Conservation (phyloP, 2,888 invertebrate genomes). For the Oscheius sp. region DNA sequence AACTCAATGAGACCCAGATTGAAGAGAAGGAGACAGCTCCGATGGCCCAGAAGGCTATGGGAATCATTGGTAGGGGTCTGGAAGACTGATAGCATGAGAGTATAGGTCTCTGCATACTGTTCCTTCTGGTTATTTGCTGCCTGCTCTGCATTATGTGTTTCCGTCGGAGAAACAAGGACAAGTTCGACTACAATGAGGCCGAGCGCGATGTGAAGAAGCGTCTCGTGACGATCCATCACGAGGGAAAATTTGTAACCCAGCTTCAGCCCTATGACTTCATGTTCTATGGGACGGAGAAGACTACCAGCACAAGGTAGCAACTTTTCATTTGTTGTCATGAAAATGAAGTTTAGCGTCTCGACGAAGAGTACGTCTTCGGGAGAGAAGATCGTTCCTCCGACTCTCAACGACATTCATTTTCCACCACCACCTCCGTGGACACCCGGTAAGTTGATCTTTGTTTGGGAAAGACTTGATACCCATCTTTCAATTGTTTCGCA, state of each 20-base stretch:
- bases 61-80: slow-evolving; percentile 17
- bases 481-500: neutral
- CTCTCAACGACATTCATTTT: slow-evolving; percentile 65
- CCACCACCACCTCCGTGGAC: slow-evolving; percentile 62
- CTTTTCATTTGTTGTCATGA: neutral
- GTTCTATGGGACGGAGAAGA: slow-evolving; percentile 36
- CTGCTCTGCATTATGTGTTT: slow-evolving; percentile 17
- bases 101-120: slow-evolving; percentile 29
- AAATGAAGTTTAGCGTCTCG: slow-evolving; percentile 41
- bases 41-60: neutral
- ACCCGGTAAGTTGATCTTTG: neutral
- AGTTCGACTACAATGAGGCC: slow-evolving; percentile 2
- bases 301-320: slow-evolving; percentile 38
- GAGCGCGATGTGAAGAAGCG: slow-evolving; percentile 20
- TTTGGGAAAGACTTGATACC: neutral
- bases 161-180: slow-evolving; percentile 21
- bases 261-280: slow-evolving; percentile 39
- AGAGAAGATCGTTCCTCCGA: slow-evolving; percentile 44
- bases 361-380: slow-evolving; percentile 49
- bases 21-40: neutral
- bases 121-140: slow-evolving; percentile 10
- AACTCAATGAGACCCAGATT: neutral
- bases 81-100: neutral
- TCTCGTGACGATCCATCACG: slow-evolving; percentile 54
- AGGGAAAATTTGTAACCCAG: slow-evolving; percentile 51